A percentile compares a stretch with the other conserved stretches of the same genome.
These are phyloP conservation scores for Takifugu flavidus DNA, from an alignment of 2,113 vertebrate species.

Conservation along the genomic window DNA sequence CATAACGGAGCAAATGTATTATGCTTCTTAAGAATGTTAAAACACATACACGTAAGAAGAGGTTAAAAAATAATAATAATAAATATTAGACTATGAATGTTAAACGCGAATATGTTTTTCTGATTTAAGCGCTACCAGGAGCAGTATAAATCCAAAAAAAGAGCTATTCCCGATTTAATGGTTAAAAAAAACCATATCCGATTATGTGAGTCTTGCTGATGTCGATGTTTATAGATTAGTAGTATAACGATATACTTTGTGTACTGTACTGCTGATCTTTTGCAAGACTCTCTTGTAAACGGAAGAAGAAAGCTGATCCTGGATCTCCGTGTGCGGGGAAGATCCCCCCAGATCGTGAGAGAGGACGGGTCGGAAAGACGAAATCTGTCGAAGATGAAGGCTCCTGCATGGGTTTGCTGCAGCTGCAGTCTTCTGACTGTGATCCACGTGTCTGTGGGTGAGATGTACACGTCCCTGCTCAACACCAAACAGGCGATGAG, in stretches of 20 bases:
- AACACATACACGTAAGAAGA: neutral
- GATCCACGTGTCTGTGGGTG: conserved; percentile 23
- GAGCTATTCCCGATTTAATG: too few relatives aligned
- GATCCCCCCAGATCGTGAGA: conserved; percentile 1
- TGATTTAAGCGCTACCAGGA: too few relatives aligned
- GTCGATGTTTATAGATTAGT: neutral
- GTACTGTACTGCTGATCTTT: too few relatives aligned
- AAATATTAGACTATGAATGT: too few relatives aligned
- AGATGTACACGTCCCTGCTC: conserved; percentile 75
- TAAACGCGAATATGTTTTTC: too few relatives aligned
- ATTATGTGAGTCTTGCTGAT: neutral
- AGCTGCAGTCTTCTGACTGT: conserved; percentile 19
- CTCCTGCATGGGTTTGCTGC: neutral
- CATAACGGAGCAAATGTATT: neutral
- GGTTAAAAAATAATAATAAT: neutral
- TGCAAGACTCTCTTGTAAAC: neutral
- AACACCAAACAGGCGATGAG: conserved; percentile 69
- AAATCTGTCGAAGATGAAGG: conserved; percentile 23
- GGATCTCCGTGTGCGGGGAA: neutral
- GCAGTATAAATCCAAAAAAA: too few relatives aligned
- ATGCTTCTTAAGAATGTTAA: neutral
- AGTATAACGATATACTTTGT: too few relatives aligned
- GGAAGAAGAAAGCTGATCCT: conserved; percentile 22
- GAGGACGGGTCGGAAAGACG: neutral
- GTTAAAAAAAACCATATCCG: neutral